Evolutionary conservation across 2,113 vertebrate species (phyloP).

Genomic region (Chlorodrepanis virens): DNA sequence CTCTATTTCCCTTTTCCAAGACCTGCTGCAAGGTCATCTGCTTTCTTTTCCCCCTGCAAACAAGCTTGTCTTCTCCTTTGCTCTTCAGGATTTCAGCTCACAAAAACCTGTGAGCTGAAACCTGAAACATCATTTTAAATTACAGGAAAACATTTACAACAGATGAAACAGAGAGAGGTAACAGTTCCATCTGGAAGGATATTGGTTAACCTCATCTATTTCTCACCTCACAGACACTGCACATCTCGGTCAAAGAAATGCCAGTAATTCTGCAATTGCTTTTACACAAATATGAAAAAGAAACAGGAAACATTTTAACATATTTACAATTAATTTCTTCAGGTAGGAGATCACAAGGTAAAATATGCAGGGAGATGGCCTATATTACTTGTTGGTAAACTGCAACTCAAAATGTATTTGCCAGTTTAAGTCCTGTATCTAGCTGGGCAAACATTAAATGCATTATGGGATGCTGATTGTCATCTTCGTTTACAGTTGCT

Average conservation of each 20-base stretch:
- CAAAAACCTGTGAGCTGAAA: not conserved
- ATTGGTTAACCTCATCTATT: not conserved
- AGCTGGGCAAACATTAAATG: not conserved
- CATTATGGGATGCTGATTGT: not conserved
- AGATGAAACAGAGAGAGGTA: not conserved
- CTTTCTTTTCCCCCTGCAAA: not conserved
- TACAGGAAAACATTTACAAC: not conserved
- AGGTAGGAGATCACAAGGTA: not conserved
- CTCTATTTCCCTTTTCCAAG: not conserved
- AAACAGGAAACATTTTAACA: not conserved
- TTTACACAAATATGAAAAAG: not conserved
- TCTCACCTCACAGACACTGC: not conserved
- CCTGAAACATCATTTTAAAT: not conserved
- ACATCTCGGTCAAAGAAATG: not conserved
- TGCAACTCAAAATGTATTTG: not conserved
- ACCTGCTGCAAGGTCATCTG: not conserved
- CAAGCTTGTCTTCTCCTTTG: not conserved
- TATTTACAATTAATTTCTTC: not conserved
- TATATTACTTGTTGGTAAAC: not conserved
- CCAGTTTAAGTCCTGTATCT: not conserved
- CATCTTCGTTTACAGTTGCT: not conserved
- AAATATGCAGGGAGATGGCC: not conserved
- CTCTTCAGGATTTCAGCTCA: not conserved
- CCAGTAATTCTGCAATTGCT: not conserved
- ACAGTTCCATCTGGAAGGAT: not conserved